Conservation (phyloP, 2,113 vertebrate species). For the Paramisgurnus dabryanus region DNA sequence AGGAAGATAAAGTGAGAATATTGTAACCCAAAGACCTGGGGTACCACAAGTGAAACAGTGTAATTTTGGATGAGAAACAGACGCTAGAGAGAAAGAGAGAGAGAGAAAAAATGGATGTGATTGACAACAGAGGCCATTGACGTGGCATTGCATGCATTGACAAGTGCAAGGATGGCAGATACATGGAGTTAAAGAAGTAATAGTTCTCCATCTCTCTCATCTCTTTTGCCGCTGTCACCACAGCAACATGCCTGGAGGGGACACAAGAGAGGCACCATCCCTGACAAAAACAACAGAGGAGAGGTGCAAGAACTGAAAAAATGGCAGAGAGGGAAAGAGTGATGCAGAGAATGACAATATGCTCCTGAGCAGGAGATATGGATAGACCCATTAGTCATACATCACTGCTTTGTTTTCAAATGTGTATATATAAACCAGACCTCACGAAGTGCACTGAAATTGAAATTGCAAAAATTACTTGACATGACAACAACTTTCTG, state of each 20-base stretch:
- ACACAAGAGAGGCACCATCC: constrained; percentile 53
- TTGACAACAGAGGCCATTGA: constrained; percentile 61
- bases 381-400: constrained; percentile 12
- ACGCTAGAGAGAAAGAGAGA: constrained; percentile 1
- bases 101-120: constrained; percentile 58
- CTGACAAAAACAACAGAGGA: constrained; percentile 46
- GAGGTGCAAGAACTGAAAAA: constrained; percentile 16
- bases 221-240: constrained; percentile 47
- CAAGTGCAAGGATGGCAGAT: constrained; percentile 54
- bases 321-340: not conserved
- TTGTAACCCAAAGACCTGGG: constrained; percentile 8
- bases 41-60: constrained; percentile 31
- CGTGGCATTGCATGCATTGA: constrained; percentile 61
- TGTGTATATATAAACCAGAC: not conserved
- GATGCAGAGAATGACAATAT: constrained; percentile 24
- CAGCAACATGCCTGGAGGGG: constrained; percentile 59
- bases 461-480: not conserved
- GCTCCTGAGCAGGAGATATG: not conserved
- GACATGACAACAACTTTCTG: not conserved
- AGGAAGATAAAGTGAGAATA: not conserved
- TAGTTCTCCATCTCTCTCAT: constrained; percentile 45
- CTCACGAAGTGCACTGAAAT: not conserved
- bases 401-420: not conserved
- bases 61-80: constrained; percentile 55
- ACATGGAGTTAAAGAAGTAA: constrained; percentile 47